Conservation (phyloP, 2,888 invertebrate species). For the Spisula solida region DNA sequence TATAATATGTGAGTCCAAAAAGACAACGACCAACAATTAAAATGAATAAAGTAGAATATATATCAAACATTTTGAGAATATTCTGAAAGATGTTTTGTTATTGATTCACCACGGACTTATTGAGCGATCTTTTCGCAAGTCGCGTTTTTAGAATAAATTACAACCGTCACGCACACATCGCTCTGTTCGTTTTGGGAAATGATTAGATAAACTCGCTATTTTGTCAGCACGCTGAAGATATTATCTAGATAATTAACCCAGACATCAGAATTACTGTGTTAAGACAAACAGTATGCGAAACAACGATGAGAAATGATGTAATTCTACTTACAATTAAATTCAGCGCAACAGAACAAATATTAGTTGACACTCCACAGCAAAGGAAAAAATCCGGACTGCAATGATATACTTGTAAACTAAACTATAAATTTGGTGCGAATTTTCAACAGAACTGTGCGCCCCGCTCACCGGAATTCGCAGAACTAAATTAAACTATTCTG, state of each 20-base stretch:
- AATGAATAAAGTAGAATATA: not conserved
- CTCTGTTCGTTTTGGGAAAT: not conserved
- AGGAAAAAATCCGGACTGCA: not conserved
- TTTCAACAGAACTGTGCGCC: not conserved
- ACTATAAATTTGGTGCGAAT: not conserved
- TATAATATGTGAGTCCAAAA: not conserved
- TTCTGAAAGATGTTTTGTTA: not conserved
- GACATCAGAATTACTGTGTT: not conserved
- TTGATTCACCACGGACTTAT: not conserved
- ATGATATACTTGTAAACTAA: not conserved
- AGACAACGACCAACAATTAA: not conserved
- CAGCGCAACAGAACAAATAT: not conserved
- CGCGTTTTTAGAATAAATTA: not conserved
- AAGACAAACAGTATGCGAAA: not conserved
- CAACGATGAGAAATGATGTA: not conserved
- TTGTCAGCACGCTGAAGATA: not conserved
- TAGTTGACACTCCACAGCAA: not conserved
- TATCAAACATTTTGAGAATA: not conserved
- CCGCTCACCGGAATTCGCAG: not conserved
- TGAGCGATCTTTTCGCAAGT: not conserved
- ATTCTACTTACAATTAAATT: not conserved
- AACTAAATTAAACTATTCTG: not conserved
- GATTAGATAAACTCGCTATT: not conserved
- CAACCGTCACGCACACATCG: not conserved
- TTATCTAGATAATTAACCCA: not conserved